phyloP scores from a whole-genome alignment of 1,140 invertebrate species.

The Myzus persicae region DNA sequence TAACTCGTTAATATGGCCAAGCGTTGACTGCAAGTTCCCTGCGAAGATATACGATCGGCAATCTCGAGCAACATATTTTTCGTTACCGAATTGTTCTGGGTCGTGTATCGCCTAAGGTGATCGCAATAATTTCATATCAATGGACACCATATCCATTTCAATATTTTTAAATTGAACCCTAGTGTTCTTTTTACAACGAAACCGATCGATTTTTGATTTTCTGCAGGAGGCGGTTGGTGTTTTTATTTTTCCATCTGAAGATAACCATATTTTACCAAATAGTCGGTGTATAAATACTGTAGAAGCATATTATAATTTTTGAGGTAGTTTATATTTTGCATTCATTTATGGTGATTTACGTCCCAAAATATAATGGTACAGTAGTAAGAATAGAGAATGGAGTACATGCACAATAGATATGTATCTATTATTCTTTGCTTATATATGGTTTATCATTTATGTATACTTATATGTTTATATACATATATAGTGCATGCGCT shows the following conservation, averaged over 20 bases:
- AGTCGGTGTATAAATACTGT: no score
- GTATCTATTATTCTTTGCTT: no score
- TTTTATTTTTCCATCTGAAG: neutral
- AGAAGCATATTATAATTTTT: no score
- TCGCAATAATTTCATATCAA: neutral
- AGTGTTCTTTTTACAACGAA: neutral
- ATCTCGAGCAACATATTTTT: neutral
- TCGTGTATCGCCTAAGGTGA: neutral
- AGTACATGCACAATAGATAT: no score
- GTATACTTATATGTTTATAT: no score
- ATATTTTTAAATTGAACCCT: neutral
- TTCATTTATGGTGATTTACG: no score
- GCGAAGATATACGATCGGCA: neutral
- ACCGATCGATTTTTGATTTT: neutral
- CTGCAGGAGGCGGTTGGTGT: neutral
- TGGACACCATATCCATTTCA: neutral
- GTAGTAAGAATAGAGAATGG: no score
- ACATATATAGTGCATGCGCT: no score
- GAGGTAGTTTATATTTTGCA: no score
- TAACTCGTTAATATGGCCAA: neutral
- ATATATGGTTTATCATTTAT: no score
- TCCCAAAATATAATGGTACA: no score
- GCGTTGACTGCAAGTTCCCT: neutral
- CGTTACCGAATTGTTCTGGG: neutral
- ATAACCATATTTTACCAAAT: no score